Percentiles rank a stretch among this genome's conserved stretches.
phyloP scores from a whole-genome alignment of 2,113 vertebrate species.

The Sprattus sprattus region DNA sequence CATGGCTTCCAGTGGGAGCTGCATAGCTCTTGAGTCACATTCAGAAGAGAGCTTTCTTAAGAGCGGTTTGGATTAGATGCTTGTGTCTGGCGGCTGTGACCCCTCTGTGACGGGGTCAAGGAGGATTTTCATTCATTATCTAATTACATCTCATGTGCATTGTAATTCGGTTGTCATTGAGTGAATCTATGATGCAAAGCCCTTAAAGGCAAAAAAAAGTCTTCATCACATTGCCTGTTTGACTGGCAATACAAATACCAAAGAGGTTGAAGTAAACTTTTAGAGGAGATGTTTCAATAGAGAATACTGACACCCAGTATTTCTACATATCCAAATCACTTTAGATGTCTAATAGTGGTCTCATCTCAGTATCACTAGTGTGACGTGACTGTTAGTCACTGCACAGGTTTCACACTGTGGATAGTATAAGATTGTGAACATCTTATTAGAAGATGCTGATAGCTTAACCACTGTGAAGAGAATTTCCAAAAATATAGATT shows the following conservation, averaged over 20 bases:
- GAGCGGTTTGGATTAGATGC: background rate
- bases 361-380: background rate
- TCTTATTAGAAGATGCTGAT: background rate
- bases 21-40: background rate
- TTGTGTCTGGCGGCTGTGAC: background rate
- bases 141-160: background rate
- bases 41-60: background rate
- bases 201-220: background rate
- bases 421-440: background rate
- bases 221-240: background rate
- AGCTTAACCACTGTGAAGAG: background rate
- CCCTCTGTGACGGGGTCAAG: background rate
- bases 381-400: background rate
- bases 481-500: background rate
- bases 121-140: slow-evolving; percentile 2
- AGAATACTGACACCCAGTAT: too few species aligned
- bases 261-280: background rate
- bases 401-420: background rate
- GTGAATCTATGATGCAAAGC: background rate
- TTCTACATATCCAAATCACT: background rate
- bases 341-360: background rate
- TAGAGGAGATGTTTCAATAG: background rate
- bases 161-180: background rate
- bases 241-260: too few species aligned
- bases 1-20: slow-evolving; percentile 26